A percentile compares a stretch with the other conserved stretches of the same genome.
phyloP scores from a whole-genome alignment of 2,888 invertebrate genomes.

The Xanthia togata region DNA sequence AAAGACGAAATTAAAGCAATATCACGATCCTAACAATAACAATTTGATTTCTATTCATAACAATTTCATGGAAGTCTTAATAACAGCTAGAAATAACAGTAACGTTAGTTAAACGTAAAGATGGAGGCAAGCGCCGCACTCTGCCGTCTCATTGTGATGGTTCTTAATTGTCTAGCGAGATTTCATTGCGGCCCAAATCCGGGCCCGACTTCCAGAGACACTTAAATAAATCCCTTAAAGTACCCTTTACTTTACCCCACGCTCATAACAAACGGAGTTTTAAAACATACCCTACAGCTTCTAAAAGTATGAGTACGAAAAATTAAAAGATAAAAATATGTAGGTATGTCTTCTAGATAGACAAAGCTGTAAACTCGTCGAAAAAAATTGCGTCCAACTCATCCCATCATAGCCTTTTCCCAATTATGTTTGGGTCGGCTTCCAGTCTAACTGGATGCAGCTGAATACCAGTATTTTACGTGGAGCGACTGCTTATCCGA shows the following conservation, averaged over 20 bases:
- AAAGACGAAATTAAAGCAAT: neutral
- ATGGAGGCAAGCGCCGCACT: constrained; percentile 61
- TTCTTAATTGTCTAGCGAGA: constrained; percentile 81
- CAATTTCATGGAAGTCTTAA: constrained; percentile 35
- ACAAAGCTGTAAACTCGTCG: too few relatives aligned
- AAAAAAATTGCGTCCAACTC: too few relatives aligned
- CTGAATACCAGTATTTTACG: too few relatives aligned
- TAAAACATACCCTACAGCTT: constrained; percentile 26
- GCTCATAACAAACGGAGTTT: constrained; percentile 39
- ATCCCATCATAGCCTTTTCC: too few relatives aligned
- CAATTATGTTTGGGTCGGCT: too few relatives aligned
- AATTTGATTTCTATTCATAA: constrained; percentile 44
- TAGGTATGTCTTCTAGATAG: too few relatives aligned
- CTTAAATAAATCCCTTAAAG: constrained; percentile 71
- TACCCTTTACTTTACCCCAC: constrained; percentile 44
- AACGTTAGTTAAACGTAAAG: constrained; percentile 69
- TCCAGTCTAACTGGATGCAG: too few relatives aligned
- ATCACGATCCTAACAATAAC: constrained; percentile 13
- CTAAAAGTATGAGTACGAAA: constrained; percentile 34
- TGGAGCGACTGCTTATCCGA: too few relatives aligned
- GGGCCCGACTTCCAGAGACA: constrained; percentile 70
- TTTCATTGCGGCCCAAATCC: constrained; percentile 80
- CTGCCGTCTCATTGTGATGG: constrained; percentile 73
- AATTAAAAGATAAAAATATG: too few relatives aligned
- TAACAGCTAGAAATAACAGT: constrained; percentile 68